phyloP scores from a whole-genome alignment of 2,113 vertebrate genomes.

The Oreotragus oreotragus region DNA sequence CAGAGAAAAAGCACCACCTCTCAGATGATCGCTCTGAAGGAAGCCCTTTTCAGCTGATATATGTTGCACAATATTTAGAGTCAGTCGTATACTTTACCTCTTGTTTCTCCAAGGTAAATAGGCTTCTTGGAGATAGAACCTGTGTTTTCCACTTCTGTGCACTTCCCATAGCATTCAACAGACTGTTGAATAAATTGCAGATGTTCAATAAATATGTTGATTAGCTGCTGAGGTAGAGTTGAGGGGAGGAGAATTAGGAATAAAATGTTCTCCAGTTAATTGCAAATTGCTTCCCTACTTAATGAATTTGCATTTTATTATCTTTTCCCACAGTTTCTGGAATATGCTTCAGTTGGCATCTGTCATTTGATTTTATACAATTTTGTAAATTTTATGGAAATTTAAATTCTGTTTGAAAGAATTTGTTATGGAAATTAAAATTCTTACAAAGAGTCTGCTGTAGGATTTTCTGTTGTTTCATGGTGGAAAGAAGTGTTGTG shows the following conservation, averaged over 20 bases:
- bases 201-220: not conserved
- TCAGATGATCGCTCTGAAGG: not conserved
- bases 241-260: not conserved
- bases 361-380: not conserved
- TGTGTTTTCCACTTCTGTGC: not conserved
- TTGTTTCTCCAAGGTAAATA: not conserved
- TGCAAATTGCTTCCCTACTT: conserved; percentile 14
- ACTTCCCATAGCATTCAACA: not conserved
- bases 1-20: not conserved
- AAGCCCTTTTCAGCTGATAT: not conserved
- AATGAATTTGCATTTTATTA: not conserved
- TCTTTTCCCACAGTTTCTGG: not conserved
- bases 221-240: not conserved
- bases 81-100: not conserved
- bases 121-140: not conserved
- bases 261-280: conserved; percentile 2
- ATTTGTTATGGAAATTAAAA: not conserved
- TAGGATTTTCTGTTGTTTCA: not conserved
- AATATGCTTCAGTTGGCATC: not conserved
- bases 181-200: not conserved
- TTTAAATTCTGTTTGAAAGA: not conserved
- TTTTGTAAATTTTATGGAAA: not conserved
- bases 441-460: not conserved
- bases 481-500: not conserved
- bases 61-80: not conserved